Conservation (phyloP, 37 sponge, comb jelly and placozoan genomes). For the Haliclona indistincta region DNA sequence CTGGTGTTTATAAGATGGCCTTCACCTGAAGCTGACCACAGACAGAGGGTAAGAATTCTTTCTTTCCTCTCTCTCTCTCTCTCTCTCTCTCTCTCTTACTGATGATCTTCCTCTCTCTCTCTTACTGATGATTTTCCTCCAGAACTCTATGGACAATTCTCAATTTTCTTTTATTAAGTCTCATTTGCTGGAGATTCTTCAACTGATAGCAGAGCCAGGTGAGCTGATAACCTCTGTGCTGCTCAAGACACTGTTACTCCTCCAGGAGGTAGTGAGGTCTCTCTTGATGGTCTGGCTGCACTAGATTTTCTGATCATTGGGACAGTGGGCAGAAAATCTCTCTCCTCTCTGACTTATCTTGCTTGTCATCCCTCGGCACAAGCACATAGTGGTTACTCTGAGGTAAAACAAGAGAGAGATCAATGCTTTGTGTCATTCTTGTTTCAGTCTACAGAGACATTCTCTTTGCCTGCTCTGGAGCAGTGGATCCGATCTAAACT, state of each 20-base stretch:
- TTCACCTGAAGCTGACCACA: constrained; percentile 53
- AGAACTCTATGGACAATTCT: constrained; percentile 27
- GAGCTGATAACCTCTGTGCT: background rate
- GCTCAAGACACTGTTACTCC: background rate
- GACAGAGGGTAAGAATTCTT: constrained; percentile 9
- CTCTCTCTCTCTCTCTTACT: background rate
- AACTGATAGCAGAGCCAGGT: constrained; percentile 57
- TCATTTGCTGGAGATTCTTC: constrained; percentile 41
- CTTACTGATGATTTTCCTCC: background rate
- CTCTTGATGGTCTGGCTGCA: constrained; percentile 33
- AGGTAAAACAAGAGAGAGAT: constrained; percentile 3
- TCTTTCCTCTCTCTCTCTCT: background rate
- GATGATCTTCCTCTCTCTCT: background rate
- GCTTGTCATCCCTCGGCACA: background rate
- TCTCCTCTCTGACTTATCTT: constrained; percentile 2
- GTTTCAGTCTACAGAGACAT: constrained; percentile 36
- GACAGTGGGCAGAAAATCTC: constrained; percentile 1
- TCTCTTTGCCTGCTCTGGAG: constrained; percentile 35
- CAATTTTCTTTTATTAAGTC: constrained; percentile 35
- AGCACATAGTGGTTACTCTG: constrained; percentile 25
- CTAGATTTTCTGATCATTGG: constrained; percentile 37
- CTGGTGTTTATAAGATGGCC: constrained; percentile 51
- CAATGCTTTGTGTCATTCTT: background rate
- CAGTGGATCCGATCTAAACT: constrained; percentile 46
- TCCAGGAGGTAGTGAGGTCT: background rate